These are phyloP conservation scores for Nothobranchius furzeri DNA, from an alignment of 2,113 vertebrate genomes.

Conservation along the genomic window DNA sequence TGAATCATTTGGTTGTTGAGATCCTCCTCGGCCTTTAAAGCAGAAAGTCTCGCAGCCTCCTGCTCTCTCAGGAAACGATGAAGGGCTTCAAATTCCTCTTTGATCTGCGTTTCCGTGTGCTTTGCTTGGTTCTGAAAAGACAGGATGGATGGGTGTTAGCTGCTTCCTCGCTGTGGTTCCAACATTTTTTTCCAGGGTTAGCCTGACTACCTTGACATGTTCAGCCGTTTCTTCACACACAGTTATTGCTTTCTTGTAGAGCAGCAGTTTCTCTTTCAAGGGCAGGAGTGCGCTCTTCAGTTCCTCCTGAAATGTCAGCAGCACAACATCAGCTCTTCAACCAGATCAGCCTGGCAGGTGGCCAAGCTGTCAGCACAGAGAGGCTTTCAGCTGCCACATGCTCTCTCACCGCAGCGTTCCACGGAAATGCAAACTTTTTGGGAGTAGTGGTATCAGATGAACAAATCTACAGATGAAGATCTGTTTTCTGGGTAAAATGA, in stretches of 20 bases:
- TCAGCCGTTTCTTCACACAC: constrained; percentile 73
- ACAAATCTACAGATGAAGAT: neutral
- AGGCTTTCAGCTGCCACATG: constrained; percentile 57
- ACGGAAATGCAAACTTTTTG: constrained; percentile 31
- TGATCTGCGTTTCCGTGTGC: constrained; percentile 77
- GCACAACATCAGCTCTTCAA: constrained; percentile 41
- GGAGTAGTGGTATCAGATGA: constrained; percentile 16
- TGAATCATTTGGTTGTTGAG: constrained; percentile 69
- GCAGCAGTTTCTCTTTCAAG: constrained; percentile 76
- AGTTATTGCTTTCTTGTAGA: constrained; percentile 65
- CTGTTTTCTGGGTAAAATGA: constrained; percentile 5
- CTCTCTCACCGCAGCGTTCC: constrained; percentile 28
- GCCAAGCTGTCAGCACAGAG: constrained; percentile 44
- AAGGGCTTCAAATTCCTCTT: constrained; percentile 75
- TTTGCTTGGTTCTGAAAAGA: constrained; percentile 72
- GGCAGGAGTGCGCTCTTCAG: constrained; percentile 75
- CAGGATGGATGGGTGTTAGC: constrained; percentile 1
- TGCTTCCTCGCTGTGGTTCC: neutral
- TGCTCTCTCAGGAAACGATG: constrained; percentile 77
- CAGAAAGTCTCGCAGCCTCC: constrained; percentile 68
- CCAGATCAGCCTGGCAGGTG: constrained; percentile 49
- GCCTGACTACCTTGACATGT: constrained; percentile 74
- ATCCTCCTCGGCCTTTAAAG: constrained; percentile 70
- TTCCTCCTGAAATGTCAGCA: constrained; percentile 73
- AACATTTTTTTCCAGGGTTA: neutral